phyloP scores from a whole-genome alignment of 2,113 vertebrate genomes.

The Petroica traversi region DNA sequence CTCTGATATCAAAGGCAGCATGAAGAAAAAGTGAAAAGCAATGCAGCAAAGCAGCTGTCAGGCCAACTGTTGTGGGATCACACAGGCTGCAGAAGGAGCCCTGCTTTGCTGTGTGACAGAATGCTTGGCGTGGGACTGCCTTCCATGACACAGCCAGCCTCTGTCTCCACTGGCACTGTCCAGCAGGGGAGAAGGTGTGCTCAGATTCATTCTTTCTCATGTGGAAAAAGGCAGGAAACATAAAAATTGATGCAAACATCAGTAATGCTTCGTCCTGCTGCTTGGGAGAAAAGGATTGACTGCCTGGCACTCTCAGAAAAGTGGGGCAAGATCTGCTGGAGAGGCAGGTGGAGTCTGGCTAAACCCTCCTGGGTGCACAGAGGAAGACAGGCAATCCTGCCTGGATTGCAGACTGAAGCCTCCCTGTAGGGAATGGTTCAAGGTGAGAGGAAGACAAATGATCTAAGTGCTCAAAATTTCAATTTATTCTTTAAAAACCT shows the following conservation, averaged over 20 bases:
- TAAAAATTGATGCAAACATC: background rate
- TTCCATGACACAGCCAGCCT: background rate
- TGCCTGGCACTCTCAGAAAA: background rate
- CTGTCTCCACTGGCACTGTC: background rate
- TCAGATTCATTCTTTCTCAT: background rate
- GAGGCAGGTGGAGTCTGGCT: background rate
- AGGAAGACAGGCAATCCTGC: background rate
- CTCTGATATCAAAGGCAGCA: background rate
- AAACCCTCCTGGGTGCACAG: background rate
- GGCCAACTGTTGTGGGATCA: background rate
- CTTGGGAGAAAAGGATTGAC: background rate
- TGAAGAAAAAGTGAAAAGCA: background rate
- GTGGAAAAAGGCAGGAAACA: background rate
- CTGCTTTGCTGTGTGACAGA: background rate
- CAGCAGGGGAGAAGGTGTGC: background rate
- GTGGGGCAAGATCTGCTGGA: background rate
- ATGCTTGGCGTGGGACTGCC: accelerated
- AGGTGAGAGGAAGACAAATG: background rate
- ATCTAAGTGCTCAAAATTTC: background rate
- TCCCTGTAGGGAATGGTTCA: background rate
- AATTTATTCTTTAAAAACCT: background rate
- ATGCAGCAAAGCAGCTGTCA: background rate
- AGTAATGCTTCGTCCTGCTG: background rate
- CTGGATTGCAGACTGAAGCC: background rate
- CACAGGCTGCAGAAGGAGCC: background rate